phyloP scores from a whole-genome alignment of 2,113 vertebrate species.

The Apodemus sylvaticus region DNA sequence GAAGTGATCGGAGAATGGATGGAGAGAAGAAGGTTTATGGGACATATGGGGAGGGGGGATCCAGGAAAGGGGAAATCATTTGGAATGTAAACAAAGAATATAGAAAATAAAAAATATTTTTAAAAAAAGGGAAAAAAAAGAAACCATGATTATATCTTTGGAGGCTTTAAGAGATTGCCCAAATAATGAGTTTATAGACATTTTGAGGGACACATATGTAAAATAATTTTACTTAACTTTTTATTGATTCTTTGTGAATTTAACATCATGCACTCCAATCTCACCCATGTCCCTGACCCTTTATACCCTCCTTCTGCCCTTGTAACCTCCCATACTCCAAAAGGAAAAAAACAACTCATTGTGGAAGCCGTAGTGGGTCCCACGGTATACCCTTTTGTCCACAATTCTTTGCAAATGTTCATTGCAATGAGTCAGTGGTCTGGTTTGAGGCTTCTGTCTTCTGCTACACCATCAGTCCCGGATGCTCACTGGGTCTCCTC shows the following conservation, averaged over 20 bases:
- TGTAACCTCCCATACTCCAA: not conserved
- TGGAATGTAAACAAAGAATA: no score
- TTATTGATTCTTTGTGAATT: not conserved
- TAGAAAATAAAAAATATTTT: no score
- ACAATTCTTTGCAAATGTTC: not conserved
- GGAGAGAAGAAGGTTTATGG: no score
- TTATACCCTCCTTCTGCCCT: not conserved
- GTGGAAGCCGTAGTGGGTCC: not conserved
- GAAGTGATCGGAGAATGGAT: no score
- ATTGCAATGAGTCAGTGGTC: not conserved
- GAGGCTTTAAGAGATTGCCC: not conserved
- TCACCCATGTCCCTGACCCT: not conserved
- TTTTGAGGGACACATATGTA: conserved; percentile 38
- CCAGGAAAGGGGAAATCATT: no score
- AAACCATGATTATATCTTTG: not conserved
- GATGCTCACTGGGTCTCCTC: not conserved
- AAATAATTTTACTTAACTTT: not conserved
- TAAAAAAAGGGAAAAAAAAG: no score
- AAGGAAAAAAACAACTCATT: not conserved
- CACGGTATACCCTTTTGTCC: not conserved
- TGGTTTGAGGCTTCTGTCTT: not conserved
- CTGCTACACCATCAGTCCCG: not conserved
- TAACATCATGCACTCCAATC: not conserved
- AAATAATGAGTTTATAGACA: conserved; percentile 23
- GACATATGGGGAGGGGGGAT: no score